phyloP scores from a whole-genome alignment of 2,113 vertebrate genomes.

The Pao palembangensis region DNA sequence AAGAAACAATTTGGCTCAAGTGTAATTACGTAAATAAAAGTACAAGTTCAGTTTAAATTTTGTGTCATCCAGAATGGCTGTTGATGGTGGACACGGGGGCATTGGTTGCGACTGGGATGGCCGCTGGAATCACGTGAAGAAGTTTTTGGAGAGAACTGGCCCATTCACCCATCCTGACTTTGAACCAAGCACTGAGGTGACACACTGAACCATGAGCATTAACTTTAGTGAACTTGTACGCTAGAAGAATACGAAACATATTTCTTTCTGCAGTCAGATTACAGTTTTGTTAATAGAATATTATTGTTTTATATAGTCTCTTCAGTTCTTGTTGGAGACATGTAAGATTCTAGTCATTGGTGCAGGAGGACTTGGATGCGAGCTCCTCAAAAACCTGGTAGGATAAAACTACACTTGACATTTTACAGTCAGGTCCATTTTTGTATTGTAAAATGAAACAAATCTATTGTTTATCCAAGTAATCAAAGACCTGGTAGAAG shows the following conservation, averaged over 20 bases:
- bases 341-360: slow-evolving; percentile 95
- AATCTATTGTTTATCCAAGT: too few relatives aligned
- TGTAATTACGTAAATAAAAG: neutral
- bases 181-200: slow-evolving; percentile 94
- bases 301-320: slow-evolving; percentile 68
- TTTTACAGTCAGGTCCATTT: neutral
- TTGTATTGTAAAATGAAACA: neutral
- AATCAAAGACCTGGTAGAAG: neutral
- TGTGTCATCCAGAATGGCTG: slow-evolving; percentile 91
- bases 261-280: too few relatives aligned
- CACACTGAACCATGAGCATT: too few relatives aligned
- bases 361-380: slow-evolving; percentile 93
- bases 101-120: slow-evolving; percentile 89
- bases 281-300: neutral
- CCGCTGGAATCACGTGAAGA: slow-evolving; percentile 96
- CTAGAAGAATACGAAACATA: too few relatives aligned
- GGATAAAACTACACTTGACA: slow-evolving; percentile 1
- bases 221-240: neutral
- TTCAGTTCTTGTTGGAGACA: slow-evolving; percentile 91
- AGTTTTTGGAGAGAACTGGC: slow-evolving; percentile 94
- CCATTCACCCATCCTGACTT: slow-evolving; percentile 99
- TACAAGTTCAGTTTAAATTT: slow-evolving; percentile 4
- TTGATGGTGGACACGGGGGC: slow-evolving; percentile 91
- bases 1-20: neutral
- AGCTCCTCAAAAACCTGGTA: slow-evolving; percentile 96